Conservation (phyloP, 2,888 invertebrate species). For the Mermis nigrescens region DNA sequence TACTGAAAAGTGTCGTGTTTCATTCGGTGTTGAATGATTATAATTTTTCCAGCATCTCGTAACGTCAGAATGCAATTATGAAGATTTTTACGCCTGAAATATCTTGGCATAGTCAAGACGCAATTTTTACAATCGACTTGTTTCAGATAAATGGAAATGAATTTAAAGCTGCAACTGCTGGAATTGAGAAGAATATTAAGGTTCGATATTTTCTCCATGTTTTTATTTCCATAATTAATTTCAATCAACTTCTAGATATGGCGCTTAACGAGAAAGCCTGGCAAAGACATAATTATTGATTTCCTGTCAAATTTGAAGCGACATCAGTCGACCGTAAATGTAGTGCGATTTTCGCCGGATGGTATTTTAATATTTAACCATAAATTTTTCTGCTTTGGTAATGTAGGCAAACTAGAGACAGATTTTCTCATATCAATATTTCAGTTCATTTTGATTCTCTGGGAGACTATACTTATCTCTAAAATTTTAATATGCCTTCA, state of each 20-base stretch:
- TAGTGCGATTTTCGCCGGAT: neutral
- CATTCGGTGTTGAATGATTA: too few species aligned
- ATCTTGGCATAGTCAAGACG: neutral
- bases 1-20: too few species aligned
- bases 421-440: too few species aligned
- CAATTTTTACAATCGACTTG: neutral
- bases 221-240: neutral
- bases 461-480: too few species aligned
- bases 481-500: too few species aligned
- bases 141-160: neutral
- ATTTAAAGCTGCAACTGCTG: neutral
- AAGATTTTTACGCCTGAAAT: neutral
- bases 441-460: too few species aligned
- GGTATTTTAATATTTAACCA: neutral
- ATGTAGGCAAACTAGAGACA: too few species aligned
- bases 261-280: neutral
- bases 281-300: neutral
- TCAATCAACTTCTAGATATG: neutral
- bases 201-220: neutral
- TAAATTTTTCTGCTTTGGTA: neutral
- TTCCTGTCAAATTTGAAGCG: neutral
- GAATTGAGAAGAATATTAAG: neutral
- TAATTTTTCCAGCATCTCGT: too few species aligned
- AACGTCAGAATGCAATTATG: too few species aligned
- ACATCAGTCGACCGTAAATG: neutral